Conservation (phyloP, 2,888 invertebrate genomes). For the Pollenia angustigena region DNA sequence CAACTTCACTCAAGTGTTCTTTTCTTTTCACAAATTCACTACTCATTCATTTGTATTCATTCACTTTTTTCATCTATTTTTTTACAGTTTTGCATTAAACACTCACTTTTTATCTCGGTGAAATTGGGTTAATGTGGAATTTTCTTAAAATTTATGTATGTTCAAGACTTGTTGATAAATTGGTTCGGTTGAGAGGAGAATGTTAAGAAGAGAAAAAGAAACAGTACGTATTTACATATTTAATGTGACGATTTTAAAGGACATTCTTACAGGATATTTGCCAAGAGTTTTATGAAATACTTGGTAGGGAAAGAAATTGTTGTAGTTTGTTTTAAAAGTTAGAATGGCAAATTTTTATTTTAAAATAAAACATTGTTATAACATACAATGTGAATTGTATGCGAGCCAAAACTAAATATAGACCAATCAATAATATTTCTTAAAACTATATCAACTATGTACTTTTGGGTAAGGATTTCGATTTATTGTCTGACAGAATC, state of each 20-base stretch:
- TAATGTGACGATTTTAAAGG: conserved; percentile 32
- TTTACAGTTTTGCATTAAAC: conserved; percentile 60
- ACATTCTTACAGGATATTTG: not conserved
- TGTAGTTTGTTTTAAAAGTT: not conserved
- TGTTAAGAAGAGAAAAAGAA: not conserved
- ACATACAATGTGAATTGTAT: too few species aligned
- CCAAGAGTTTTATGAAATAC: not conserved
- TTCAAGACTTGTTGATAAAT: conserved; percentile 52
- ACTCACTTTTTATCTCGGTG: conserved; percentile 53
- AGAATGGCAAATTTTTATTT: too few species aligned
- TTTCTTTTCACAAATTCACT: conserved; percentile 44
- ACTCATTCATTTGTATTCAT: conserved; percentile 63
- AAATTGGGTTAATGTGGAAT: conserved; percentile 65
- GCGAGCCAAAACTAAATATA: too few species aligned
- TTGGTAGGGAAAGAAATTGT: not conserved
- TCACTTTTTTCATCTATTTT: conserved; percentile 26
- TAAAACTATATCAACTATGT: too few species aligned
- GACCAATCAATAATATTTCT: too few species aligned
- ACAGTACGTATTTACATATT: conserved; percentile 37
- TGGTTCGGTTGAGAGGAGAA: conserved; percentile 8
- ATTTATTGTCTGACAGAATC: too few species aligned
- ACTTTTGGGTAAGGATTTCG: too few species aligned
- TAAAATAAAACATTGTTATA: too few species aligned
- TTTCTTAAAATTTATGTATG: conserved; percentile 51
- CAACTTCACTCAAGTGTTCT: conserved; percentile 40